A percentile compares a stretch with the other conserved stretches of the same genome.
Conservation (phyloP, 2,888 invertebrate species). For the Philonicus albiceps region DNA sequence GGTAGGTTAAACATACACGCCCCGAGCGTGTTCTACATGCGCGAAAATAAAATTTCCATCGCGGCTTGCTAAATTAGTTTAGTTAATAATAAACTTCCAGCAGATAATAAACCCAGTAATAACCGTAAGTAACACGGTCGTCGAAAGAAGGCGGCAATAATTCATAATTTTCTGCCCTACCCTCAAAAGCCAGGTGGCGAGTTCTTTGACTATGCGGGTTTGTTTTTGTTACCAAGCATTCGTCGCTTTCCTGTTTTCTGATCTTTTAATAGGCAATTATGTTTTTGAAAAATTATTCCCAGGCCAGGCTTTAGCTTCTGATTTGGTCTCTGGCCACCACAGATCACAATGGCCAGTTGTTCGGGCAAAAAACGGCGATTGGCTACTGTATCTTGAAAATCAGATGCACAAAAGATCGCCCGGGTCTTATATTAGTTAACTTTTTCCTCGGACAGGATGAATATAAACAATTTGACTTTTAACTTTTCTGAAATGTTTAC, state of each 20-base stretch:
- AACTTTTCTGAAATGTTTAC: constrained; percentile 18
- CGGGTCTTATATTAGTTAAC: neutral
- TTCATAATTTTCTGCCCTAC: neutral
- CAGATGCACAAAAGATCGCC: neutral
- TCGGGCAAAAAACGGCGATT: neutral
- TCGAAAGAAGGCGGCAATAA: neutral
- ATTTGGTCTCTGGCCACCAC: neutral
- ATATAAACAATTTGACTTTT: constrained; percentile 5
- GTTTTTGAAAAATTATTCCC: neutral
- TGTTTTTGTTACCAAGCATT: neutral
- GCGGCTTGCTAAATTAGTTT: neutral
- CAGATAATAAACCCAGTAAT: neutral
- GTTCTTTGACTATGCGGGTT: neutral
- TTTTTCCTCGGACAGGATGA: neutral
- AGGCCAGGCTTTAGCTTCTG: neutral
- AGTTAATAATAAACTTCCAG: neutral
- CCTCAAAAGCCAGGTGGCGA: neutral
- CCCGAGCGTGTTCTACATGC: neutral
- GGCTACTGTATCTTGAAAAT: neutral
- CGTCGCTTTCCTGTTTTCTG: neutral
- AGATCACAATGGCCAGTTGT: neutral
- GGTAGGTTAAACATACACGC: neutral
- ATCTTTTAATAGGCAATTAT: neutral
- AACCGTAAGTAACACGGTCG: neutral
- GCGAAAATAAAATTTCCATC: neutral